A percentile compares a stretch with the other conserved stretches of the same genome.
Evolutionary conservation across 2,113 vertebrate species (phyloP).

Genomic region (Caloenas nicobarica): DNA sequence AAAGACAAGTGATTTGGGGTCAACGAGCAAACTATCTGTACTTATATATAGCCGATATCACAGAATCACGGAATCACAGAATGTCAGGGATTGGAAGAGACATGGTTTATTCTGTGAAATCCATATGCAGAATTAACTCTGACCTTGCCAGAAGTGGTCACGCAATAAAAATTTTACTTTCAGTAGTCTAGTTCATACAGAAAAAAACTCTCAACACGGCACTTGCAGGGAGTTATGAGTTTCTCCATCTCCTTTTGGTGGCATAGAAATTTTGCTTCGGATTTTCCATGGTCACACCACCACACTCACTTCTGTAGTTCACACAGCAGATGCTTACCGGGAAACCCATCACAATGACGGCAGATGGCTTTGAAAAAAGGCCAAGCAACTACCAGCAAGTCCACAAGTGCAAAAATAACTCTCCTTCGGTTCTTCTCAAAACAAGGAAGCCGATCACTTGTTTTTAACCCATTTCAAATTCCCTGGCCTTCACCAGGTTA

Average conservation of each 20-base stretch:
- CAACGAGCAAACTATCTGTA: not conserved
- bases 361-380: not conserved
- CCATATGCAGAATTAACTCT: not conserved
- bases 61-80: too few species aligned
- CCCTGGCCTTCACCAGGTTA: not conserved
- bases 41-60: not conserved
- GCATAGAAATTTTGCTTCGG: not conserved
- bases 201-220: not conserved
- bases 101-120: not conserved
- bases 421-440: not conserved
- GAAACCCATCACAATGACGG: accelerated
- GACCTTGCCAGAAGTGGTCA: not conserved
- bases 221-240: not conserved
- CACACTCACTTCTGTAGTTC: not conserved
- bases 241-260: not conserved
- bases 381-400: not conserved
- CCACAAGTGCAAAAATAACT: not conserved
- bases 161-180: not conserved
- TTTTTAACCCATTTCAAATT: not conserved
- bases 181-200: not conserved
- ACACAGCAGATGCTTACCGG: not conserved
- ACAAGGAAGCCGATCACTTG: not conserved
- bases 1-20: not conserved
- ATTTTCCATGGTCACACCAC: not conserved
- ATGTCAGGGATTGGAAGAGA: too few species aligned